Conservation (phyloP, 1,140 invertebrate species). For the Phenacoccus solenopsis region DNA sequence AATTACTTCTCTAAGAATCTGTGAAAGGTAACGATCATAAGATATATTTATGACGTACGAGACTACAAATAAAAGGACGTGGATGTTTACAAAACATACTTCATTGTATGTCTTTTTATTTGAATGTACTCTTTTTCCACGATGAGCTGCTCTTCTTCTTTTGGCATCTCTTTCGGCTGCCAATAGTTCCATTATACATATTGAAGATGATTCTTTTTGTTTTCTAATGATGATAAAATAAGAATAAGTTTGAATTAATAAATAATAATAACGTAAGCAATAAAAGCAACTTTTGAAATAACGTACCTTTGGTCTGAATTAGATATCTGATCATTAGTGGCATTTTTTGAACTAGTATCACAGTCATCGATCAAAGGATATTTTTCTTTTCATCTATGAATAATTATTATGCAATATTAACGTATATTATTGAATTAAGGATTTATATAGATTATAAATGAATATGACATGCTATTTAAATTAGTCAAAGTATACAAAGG, state of each 20-base stretch:
- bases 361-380: background rate
- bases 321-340: too few species aligned
- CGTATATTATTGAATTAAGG: background rate
- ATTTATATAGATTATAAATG: too few species aligned
- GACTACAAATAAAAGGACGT: too few species aligned
- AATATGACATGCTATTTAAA: background rate
- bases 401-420: background rate
- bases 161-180: slow-evolving; percentile 21
- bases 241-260: background rate
- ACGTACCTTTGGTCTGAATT: too few species aligned
- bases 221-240: background rate
- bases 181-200: slow-evolving; percentile 15
- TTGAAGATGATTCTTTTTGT: background rate
- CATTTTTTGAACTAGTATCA: too few species aligned
- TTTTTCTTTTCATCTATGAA: background rate
- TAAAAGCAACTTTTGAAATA: too few species aligned
- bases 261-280: background rate
- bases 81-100: too few species aligned
- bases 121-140: slow-evolving; percentile 20
- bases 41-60: too few species aligned
- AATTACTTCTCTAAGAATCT: slow-evolving; percentile 21
- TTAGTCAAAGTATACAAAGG: background rate
- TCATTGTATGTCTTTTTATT: slow-evolving; percentile 22
- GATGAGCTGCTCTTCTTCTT: slow-evolving; percentile 21
- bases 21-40: too few species aligned